A percentile compares a stretch with the other conserved stretches of the same genome.
Evolutionary conservation across 2,113 vertebrate genomes (phyloP).

Genomic region (Paracanthobrama guichenoti): DNA sequence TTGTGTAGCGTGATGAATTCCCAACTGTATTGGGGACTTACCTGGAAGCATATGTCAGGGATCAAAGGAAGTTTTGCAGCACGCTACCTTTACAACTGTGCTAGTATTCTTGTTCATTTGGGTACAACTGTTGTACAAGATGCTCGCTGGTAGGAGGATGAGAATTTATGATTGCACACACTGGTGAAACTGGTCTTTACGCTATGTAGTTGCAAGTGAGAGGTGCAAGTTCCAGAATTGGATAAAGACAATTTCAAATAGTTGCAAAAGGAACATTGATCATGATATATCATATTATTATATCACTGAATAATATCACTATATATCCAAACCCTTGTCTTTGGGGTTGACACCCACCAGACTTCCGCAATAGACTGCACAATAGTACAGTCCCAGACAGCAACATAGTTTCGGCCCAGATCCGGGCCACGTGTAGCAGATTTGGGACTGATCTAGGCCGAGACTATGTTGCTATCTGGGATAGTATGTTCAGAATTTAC

Average conservation of each 20-base stretch:
- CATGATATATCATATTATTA: neutral
- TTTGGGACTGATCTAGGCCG: too few species aligned
- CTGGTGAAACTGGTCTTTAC: neutral
- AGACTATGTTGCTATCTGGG: too few species aligned
- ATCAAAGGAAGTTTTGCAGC: slow-evolving; percentile 28
- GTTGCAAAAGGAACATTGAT: neutral
- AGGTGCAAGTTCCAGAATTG: neutral
- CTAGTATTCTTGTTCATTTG: neutral
- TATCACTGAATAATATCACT: neutral
- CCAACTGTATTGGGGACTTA: neutral
- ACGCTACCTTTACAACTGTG: neutral
- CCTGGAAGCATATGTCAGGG: neutral
- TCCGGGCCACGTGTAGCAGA: too few species aligned
- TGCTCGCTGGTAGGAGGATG: neutral
- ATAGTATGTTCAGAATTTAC: neutral
- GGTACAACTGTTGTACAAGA: neutral
- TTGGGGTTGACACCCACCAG: neutral
- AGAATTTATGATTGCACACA: neutral
- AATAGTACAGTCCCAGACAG: too few species aligned
- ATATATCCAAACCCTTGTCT: neutral
- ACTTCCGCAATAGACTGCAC: neutral
- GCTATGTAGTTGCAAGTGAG: neutral
- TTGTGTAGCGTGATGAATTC: slow-evolving; percentile 15
- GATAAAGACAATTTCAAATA: neutral
- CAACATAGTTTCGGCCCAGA: too few species aligned